Percentiles rank a stretch among this genome's conserved stretches.
phyloP scores from a whole-genome alignment of 2,888 invertebrate species.

The Marasmarcha lunaedactyla region DNA sequence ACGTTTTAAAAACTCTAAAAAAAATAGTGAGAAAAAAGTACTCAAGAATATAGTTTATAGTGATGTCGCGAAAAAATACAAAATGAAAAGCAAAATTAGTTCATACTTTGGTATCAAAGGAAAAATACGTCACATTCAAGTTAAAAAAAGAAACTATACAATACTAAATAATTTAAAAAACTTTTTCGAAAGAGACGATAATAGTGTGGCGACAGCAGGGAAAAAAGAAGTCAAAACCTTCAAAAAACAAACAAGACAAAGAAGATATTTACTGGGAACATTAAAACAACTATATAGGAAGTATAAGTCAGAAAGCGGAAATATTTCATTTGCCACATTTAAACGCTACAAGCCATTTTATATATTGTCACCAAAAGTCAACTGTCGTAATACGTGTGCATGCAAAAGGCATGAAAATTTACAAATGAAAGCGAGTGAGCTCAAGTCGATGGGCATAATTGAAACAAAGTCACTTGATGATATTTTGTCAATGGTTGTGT shows the following conservation, averaged over 20 bases:
- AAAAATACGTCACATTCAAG: conserved; percentile 3
- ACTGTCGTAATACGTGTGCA: conserved; percentile 8
- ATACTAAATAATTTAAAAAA: conserved; percentile 2
- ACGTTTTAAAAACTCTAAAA: background rate
- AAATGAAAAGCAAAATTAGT: conserved; percentile 3
- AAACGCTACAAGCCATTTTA: conserved; percentile 13
- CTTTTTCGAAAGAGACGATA: conserved; percentile 5
- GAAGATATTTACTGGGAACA: conserved; percentile 11
- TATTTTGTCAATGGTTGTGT: conserved; percentile 4
- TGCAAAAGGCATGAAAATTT: conserved; percentile 10
- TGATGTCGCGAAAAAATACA: conserved; percentile 3
- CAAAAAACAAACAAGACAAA: conserved; percentile 11
- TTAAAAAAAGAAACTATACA: no score
- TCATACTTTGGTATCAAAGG: conserved; percentile 3
- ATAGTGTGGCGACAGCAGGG: conserved; percentile 4
- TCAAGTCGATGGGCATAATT: conserved; percentile 7
- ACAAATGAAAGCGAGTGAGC: conserved; percentile 4
- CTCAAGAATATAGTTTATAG: conserved; percentile 1
- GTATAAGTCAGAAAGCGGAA: conserved; percentile 12
- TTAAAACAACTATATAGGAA: conserved; percentile 12
- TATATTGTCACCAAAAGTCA: conserved; percentile 10
- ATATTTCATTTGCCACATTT: conserved; percentile 10
- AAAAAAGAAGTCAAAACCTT: conserved; percentile 13
- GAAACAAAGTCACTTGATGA: conserved; percentile 5
- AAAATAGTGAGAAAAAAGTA: conserved; percentile 5